Conservation (phyloP, 2,797 vertebrate genomes). For the Chrosomus eos region DNA sequence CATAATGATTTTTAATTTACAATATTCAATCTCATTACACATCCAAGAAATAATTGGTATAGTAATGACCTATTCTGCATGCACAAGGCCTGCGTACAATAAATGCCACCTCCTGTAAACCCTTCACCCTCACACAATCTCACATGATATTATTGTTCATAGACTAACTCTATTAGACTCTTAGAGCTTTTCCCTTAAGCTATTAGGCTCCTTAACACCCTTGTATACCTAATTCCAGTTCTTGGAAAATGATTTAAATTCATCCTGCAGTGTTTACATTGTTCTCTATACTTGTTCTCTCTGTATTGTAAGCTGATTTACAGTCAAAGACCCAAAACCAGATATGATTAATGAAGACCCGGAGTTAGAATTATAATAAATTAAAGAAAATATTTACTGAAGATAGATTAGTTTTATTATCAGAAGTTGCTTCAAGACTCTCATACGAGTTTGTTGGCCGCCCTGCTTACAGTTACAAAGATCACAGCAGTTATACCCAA, state of each 20-base stretch:
- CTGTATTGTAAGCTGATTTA: too few species aligned
- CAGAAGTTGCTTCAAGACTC: too few species aligned
- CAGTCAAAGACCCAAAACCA: too few species aligned
- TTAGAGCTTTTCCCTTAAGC: neutral
- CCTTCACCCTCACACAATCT: neutral
- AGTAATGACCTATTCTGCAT: neutral
- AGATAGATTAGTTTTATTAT: too few species aligned
- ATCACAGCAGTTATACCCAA: too few species aligned
- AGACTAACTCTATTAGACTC: neutral
- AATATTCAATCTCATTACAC: constrained; percentile 22
- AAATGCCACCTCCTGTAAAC: constrained; percentile 6
- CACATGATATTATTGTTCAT: constrained; percentile 6
- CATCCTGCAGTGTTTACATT: neutral
- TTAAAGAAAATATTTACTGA: too few species aligned
- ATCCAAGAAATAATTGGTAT: constrained; percentile 4
- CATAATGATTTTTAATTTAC: constrained; percentile 23
- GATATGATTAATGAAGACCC: too few species aligned
- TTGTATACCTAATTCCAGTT: neutral
- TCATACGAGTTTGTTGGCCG: too few species aligned
- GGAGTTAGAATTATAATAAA: too few species aligned
- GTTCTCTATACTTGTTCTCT: neutral
- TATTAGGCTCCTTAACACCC: neutral
- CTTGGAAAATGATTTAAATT: constrained; percentile 2
- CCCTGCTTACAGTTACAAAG: too few species aligned
- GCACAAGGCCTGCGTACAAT: constrained; percentile 5